Evolutionary conservation across 2,113 vertebrate genomes (phyloP).

Genomic region (Probosciger aterrimus): DNA sequence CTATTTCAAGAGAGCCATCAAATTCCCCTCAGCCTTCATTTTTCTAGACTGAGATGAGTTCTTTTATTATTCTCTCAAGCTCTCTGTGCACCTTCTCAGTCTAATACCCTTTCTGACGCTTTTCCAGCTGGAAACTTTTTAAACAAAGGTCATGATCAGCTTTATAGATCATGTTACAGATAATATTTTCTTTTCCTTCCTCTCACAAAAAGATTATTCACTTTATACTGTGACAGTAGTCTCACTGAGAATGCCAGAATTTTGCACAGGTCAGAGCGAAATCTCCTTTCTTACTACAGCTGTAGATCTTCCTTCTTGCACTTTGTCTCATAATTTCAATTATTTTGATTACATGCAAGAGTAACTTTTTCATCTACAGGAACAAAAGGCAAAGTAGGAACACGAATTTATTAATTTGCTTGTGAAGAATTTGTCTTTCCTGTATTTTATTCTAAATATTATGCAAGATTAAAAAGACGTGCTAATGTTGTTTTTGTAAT

Average conservation of each 20-base stretch:
- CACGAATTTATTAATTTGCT: slow-evolving; percentile 45
- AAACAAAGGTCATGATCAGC: neutral
- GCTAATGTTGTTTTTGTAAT: neutral
- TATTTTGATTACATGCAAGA: slow-evolving; percentile 23
- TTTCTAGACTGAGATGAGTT: neutral
- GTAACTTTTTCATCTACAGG: neutral
- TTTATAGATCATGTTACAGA: neutral
- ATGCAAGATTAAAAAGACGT: slow-evolving; percentile 5
- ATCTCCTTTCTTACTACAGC: neutral
- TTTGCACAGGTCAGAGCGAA: neutral
- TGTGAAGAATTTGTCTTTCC: slow-evolving; percentile 31
- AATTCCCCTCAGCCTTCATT: neutral
- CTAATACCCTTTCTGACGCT: neutral
- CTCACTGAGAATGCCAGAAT: neutral
- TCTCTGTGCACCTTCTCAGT: neutral
- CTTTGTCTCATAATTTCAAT: slow-evolving; percentile 31
- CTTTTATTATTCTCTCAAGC: neutral
- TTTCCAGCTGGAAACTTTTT: neutral
- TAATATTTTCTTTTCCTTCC: slow-evolving; percentile 9
- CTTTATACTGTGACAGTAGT: neutral
- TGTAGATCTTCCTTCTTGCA: neutral
- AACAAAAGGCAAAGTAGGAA: slow-evolving; percentile 59
- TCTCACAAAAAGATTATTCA: neutral
- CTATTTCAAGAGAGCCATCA: neutral
- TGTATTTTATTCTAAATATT: slow-evolving; percentile 13